Evolutionary conservation across 2,113 vertebrate species (phyloP), one percentile per base, ranked within the genome.

Genomic region (Misgurnus anguillicaudatus): DNA sequence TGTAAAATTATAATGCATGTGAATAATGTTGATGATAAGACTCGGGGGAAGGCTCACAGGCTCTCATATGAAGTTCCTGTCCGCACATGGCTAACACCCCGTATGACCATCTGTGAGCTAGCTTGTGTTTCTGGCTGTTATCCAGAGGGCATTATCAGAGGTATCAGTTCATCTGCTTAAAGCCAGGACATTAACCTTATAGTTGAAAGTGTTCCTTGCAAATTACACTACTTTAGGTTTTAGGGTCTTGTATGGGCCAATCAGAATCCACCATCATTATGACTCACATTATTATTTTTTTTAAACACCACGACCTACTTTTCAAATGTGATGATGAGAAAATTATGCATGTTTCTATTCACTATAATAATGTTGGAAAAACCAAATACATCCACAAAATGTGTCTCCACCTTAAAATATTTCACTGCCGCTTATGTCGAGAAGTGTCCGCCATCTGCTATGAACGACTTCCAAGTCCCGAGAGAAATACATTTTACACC

Each of bases 401-500:
- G 31, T 45, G 6, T 53, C 19, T 63, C 45, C 9, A 80, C 6
- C 58, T 71, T 60, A 1, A 45, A 75, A 58, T 74, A 67, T 74
- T 60, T 60, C 38, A 63, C 4, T 67, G 42, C 16, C 57, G 79
- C 24, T 48, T 75, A 45, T 53, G 31, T 19, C 19, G 8, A 53
- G 42, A 53, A 75, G 21, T 63, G 60, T 64, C 67, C 53, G 58
- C 68, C 77, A 62, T 79, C 77, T 79, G 77, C 55, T 48, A 31
- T 62, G 51, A 80, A 65, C 19, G 24, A 77, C 62, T 42, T 72
- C 72, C 48, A 47, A 62, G 68, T 77, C 74, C 73, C 67, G 5
- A 24, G 57, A 77, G 60, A 77, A 77, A 51, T 78, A 53, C 58
- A 79, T 83, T 83, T 83, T 83, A 70, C 71, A 83, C 73, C 73